Percentiles rank a stretch among this genome's conserved stretches.
phyloP scores from a whole-genome alignment of 1,140 invertebrate genomes.

The Apis mellifera region DNA sequence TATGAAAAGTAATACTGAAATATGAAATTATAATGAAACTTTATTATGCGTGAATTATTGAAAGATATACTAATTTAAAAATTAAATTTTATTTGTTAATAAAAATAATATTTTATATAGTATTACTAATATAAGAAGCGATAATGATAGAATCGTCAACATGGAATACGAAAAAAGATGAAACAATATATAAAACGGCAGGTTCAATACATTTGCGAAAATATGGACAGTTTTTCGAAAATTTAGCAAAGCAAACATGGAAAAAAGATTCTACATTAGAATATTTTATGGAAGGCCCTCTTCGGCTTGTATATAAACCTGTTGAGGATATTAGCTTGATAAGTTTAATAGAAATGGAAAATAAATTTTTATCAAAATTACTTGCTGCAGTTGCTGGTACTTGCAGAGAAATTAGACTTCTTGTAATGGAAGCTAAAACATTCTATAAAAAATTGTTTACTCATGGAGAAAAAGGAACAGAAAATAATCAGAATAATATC shows the following conservation, averaged over 20 bases:
- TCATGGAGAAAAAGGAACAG: conserved; percentile 83
- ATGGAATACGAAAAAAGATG: conserved; percentile 74
- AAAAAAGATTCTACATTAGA: conserved; percentile 75
- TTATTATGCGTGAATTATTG: background rate
- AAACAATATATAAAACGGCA: conserved; percentile 81
- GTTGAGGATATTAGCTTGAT: conserved; percentile 86
- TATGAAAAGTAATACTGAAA: background rate
- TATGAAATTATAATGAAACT: background rate
- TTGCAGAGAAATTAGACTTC: conserved; percentile 87
- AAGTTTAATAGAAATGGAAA: conserved; percentile 90
- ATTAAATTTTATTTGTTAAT: background rate
- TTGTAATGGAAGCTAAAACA: conserved; percentile 87
- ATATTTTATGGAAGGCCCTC: conserved; percentile 81
- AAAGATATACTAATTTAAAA: background rate
- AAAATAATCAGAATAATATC: conserved; percentile 69
- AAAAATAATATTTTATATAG: background rate
- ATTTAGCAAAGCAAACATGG: conserved; percentile 81
- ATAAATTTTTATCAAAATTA: conserved; percentile 91
- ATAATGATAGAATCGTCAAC: conserved; percentile 75
- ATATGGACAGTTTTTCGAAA: conserved; percentile 89
- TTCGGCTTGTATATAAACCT: conserved; percentile 83
- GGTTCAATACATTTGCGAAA: conserved; percentile 85
- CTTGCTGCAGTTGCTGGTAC: conserved; percentile 90
- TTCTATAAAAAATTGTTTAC: conserved; percentile 84
- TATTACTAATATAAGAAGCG: background rate